Base-by-base conservation (phyloP, 2,888 invertebrate genomes). In the Cryptosula pallasiana region DNA sequence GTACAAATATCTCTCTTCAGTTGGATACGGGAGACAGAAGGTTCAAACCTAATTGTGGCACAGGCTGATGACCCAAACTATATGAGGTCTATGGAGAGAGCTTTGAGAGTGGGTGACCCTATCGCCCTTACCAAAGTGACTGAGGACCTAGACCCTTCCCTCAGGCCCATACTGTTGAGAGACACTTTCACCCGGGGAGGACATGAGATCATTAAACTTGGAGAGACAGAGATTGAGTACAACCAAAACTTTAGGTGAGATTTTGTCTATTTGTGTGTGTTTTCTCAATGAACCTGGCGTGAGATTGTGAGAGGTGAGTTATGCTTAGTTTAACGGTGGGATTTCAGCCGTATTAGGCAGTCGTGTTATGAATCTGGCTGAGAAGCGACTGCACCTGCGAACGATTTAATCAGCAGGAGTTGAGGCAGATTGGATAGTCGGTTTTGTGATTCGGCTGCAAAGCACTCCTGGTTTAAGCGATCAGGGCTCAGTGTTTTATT, bases 181-280 rank as follows among this genome's bases (percentile, higher is more conserved):
- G 82, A 84, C 74, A 82, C 82, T n/a, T 80, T 79, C 72, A 73
- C 77, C 35, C 76, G 80, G 58, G 82, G 82, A 1, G 82, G 81
- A 9, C 79, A 81, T 55, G 76, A 77, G 20, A 78, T 84, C 36
- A 83, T 84, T 73, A 80, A 78, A 69, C 77, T 84, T 16, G 84
- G 84, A 25, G 84, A 84, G 73, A 82, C 82, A n/a, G 84, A 84
- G 74, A 83, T 84, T 32, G 84, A 84, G 73, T 84, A 81, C 75
- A 84, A 84, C 74, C 75, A 81, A 29, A 81, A 81, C 73, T 84
- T 84, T 78, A 82, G 81, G 84, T 83, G 9, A 20, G 45, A 13
- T 20, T 45, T 20, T 13, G 45, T 5, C 45, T 45, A 45, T 45
- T 20, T 45, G 45, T 13, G 9, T n/a, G n/a, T n/a, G n/a, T n/a